Evolutionary conservation across 2,797 vertebrate genomes (phyloP), one percentile per base, ranked within the genome.

Genomic region (Caiman crocodilus): DNA sequence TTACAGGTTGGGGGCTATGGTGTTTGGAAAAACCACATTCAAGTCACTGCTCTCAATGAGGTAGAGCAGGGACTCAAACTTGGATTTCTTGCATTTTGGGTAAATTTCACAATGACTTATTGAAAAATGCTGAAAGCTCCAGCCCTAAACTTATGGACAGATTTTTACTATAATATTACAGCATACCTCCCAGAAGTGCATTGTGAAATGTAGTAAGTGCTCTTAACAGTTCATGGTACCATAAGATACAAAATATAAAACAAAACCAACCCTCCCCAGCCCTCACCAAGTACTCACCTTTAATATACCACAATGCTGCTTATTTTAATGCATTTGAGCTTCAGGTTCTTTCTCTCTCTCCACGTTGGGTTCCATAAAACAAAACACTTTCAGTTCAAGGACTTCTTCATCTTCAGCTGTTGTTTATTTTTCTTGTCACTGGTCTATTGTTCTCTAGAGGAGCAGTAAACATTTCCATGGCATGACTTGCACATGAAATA

Each of bases 381-480:
- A 84, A 95, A 95, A 90, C 90, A 94, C 94, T 97, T 95, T 91
- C 17, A 2, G 85, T 90, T 96, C 92, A 89, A 97, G 91, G 90
- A 91, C 79, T 90, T 85, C 74, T 97, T 96, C 85, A 87, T 94
- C 88, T 96, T 82, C 85, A 96, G 92, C n/a, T 96, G 82, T 94
- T 96, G 95, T 97, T 96, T 97, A 95, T 95, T 97, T 97, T 96
- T 96, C 96, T 97, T 96, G 92, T 97, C 84, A 82, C 74, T 79
- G 87, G 95, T 87, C 94, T 94, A 96, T 96, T 93, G 94, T 84
- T 95, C 89, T 95, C 94, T 6, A 2, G 88, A 95, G 94, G 84
- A 95, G 87, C 87, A 96, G 93, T 93, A 95, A 96, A 76, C 89
- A 86, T 95, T 93, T 95, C 86, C 90, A 89, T 89, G 79, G 87